These are phyloP conservation scores for Crambe crambe DNA, from an alignment of 37 sponge, comb jelly and placozoan species.

Conservation along the genomic window DNA sequence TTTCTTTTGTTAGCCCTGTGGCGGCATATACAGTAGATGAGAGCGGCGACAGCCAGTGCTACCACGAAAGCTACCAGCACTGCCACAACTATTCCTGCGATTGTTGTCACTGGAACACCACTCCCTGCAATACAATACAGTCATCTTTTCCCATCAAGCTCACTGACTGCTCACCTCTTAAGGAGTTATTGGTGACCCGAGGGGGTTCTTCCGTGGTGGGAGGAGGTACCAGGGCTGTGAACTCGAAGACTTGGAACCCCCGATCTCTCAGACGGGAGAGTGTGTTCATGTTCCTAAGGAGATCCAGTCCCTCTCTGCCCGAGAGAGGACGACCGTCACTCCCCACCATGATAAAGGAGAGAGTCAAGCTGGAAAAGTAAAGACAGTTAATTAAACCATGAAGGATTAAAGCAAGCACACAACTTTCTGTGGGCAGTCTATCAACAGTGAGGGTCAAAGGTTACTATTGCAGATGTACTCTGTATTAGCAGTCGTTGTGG, in stretches of 20 bases:
- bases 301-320: conserved; percentile 13
- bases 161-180: no score
- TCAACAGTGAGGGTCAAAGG: no score
- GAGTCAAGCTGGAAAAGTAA: conserved; percentile 22
- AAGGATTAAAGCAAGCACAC: no score
- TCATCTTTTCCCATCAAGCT: no score
- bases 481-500: no score
- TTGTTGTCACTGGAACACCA: background rate
- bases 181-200: background rate
- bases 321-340: conserved; percentile 14
- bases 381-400: background rate
- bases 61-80: conserved; percentile 16
- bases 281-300: conserved; percentile 8
- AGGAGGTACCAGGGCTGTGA: conserved; percentile 6
- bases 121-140: no score
- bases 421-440: no score
- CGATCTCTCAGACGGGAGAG: conserved; percentile 19
- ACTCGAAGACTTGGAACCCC: conserved; percentile 40
- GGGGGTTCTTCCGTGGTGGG: background rate
- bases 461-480: no score
- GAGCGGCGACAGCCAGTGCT: background rate
- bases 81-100: conserved; percentile 24
- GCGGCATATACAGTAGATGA: background rate
- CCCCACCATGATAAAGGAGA: conserved; percentile 52
- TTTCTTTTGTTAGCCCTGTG: no score